Evolutionary conservation across 2,113 vertebrate genomes (phyloP).

Genomic region (Eupsittula cactorum): DNA sequence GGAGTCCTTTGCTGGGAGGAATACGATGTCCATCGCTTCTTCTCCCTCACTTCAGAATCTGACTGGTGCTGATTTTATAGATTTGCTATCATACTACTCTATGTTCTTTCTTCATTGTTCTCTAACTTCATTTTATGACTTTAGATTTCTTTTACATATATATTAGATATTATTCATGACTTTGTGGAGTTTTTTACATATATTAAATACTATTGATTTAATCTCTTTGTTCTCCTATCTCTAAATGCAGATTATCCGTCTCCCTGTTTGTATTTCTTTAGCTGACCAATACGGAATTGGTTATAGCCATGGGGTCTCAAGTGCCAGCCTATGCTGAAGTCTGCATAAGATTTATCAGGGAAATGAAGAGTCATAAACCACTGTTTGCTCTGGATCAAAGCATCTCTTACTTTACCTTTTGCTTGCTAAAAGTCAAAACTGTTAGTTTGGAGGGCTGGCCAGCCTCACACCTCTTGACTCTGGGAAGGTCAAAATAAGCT

Average conservation of each 20-base stretch:
- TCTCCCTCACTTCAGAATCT: not conserved
- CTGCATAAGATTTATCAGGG: not conserved
- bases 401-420: not conserved
- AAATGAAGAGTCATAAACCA: not conserved
- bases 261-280: not conserved
- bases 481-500: not conserved
- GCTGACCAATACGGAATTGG: not conserved
- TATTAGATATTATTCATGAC: not conserved
- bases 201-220: not conserved
- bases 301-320: not conserved
- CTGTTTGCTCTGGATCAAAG: not conserved
- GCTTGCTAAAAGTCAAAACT: not conserved
- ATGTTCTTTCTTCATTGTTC: not conserved
- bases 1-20: not conserved
- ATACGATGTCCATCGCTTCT: not conserved
- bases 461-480: not conserved
- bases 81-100: not conserved
- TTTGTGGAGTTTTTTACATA: not conserved
- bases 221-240: not conserved
- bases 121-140: not conserved
- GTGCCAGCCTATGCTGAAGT: not conserved
- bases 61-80: not conserved
- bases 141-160: not conserved
- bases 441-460: not conserved
- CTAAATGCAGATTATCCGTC: not conserved